Evolutionary conservation across 1,140 invertebrate genomes (phyloP), one percentile per base, ranked within the genome.

Genomic region (Drosophila sproati): DNA sequence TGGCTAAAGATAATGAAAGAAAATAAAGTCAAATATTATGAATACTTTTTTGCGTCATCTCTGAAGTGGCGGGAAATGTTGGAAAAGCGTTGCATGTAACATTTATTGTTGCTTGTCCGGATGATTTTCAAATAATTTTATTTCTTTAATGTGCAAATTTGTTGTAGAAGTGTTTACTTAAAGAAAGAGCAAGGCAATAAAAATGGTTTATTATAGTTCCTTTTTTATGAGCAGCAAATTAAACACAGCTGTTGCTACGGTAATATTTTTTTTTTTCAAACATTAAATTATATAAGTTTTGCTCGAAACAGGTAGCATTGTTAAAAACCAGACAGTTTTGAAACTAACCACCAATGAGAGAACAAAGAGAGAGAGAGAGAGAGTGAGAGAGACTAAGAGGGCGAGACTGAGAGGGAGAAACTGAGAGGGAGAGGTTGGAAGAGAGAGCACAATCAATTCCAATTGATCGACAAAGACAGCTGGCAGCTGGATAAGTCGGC

Each of bases 401-500:
- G 34, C 31, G 31, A 20, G 20, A 52, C 20, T 28, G 50, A 41
- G 5, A n/a, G 28, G 10, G 50, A 29, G 63, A 51, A 20, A 20
- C 20, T 20, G 20, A n/a, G 41, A 32, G 10, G 34, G 34, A 41
- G 56, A 67, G 45, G 48, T 28, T 31, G 52, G 32, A 5, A 12
- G 31, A 12, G 52, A 32, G 66, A 55, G 6, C 48, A 59, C 45
- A 68, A 64, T 31, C 69, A 51, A 73, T 80, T 72, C 64, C 66
- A 80, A 83, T 83, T 83, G 83, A 87, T 89, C 77, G 73, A 72
- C 63, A 43, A 43, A 34, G 34, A 34, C 34, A 34, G 61, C 75
- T 62, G 77, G 67, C 83, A 87, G 85, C 83, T 87, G 39, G 73
- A 88, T 70, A 63, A 47, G 34, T 71, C 20, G 47, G 61, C 76